These are phyloP conservation scores for Leucophenga varia DNA, from an alignment of 1,140 invertebrate genomes.

Conservation along the genomic window DNA sequence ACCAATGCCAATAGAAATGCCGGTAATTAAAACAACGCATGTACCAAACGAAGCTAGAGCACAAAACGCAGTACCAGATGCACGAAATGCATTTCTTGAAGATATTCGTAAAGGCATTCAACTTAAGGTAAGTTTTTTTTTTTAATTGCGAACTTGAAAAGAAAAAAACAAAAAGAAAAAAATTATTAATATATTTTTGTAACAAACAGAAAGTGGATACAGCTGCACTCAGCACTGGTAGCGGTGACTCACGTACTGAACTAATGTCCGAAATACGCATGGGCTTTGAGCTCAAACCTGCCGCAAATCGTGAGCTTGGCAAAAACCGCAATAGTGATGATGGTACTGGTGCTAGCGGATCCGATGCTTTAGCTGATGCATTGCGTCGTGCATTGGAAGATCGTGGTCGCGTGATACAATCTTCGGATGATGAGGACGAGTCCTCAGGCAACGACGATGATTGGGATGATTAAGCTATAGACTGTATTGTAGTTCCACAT, in stretches of 20 bases:
- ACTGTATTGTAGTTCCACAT: not conserved
- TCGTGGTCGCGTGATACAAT: conserved; percentile 42
- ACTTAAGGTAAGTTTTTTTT: conserved; percentile 60
- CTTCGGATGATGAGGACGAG: conserved; percentile 47
- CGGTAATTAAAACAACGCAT: conserved; percentile 43
- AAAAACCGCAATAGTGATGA: conserved; percentile 39
- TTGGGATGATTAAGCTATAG: conserved; percentile 41
- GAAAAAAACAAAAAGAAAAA: not conserved
- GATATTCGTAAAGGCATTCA: conserved; percentile 71
- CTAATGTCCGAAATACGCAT: conserved; percentile 77
- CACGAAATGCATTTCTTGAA: conserved; percentile 72
- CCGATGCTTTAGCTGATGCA: conserved; percentile 51
- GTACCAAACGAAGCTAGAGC: conserved; percentile 30
- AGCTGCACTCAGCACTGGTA: conserved; percentile 45
- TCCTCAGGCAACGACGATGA: conserved; percentile 50
- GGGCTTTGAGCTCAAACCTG: conserved; percentile 74
- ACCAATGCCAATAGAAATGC: conserved; percentile 43
- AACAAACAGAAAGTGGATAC: conserved; percentile 62
- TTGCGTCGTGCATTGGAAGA: conserved; percentile 41
- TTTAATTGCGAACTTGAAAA: not conserved
- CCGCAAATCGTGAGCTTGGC: conserved; percentile 34
- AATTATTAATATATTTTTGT: conserved; percentile 12
- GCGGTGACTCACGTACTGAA: conserved; percentile 65
- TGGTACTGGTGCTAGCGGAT: conserved; percentile 19
- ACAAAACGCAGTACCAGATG: conserved; percentile 56